A percentile compares a stretch with the other conserved stretches of the same genome.
Conservation (phyloP, 2,797 vertebrate species). For the Oreonectes daqikongensis region DNA sequence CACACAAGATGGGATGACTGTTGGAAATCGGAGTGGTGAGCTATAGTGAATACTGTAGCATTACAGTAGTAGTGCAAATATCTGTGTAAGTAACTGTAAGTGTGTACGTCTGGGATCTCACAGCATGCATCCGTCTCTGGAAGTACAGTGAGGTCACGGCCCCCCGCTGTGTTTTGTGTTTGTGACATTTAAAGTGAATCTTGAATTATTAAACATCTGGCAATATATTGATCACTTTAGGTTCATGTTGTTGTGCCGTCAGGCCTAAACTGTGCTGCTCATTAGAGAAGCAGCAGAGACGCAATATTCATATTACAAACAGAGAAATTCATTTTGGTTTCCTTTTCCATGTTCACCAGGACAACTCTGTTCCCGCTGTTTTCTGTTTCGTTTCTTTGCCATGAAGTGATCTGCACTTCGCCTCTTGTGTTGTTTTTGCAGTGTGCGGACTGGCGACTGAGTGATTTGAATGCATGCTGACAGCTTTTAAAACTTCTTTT, state of each 20-base stretch:
- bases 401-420: background rate
- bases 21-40: background rate
- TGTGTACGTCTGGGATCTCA: slow-evolving; percentile 1
- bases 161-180: slow-evolving; percentile 18
- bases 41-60: background rate
- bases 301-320: slow-evolving; percentile 1
- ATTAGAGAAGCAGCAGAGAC: slow-evolving; percentile 22
- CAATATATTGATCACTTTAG: slow-evolving; percentile 29
- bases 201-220: slow-evolving; percentile 55
- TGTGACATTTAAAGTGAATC: slow-evolving; percentile 49
- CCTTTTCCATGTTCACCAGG: background rate
- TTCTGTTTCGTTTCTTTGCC: background rate
- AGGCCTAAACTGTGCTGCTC: slow-evolving; percentile 6
- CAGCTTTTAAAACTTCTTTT: background rate
- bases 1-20: background rate
- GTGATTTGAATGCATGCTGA: background rate
- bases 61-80: background rate
- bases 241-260: slow-evolving; percentile 2
- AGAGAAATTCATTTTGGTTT: background rate
- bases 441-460: background rate
- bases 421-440: too few relatives aligned
- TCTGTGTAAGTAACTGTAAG: slow-evolving; percentile 72
- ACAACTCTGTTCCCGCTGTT: too few relatives aligned
- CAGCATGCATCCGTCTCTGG: slow-evolving; percentile 15
- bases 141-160: slow-evolving; percentile 35